Percentiles rank a stretch among this genome's conserved stretches.
These are phyloP conservation scores for Bombyx mandarina DNA, from an alignment of 1,140 invertebrate genomes.

Conservation along the genomic window DNA sequence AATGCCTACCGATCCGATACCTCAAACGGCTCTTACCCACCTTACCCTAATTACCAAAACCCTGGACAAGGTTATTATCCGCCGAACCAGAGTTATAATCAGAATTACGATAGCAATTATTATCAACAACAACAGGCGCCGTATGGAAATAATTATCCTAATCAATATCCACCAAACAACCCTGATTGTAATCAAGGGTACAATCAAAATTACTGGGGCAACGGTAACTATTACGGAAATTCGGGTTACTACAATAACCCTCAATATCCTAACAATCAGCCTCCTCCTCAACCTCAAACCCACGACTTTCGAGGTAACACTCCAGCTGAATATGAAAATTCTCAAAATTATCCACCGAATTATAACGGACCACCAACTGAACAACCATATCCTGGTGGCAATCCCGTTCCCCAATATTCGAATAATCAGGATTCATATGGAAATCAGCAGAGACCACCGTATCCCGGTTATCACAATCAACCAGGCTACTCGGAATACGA, in stretches of 20 bases:
- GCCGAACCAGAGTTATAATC: constrained; percentile 53
- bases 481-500: constrained; percentile 50
- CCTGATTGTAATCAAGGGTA: constrained; percentile 35
- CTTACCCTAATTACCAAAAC: constrained; percentile 48
- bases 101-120: constrained; percentile 52
- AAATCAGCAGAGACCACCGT: constrained; percentile 36
- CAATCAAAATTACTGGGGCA: constrained; percentile 55
- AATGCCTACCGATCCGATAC: constrained; percentile 37
- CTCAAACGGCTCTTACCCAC: constrained; percentile 33
- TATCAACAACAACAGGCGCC: constrained; percentile 47
- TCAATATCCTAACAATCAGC: constrained; percentile 46
- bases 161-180: constrained; percentile 46
- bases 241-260: constrained; percentile 54
- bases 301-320: constrained; percentile 29
- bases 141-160: constrained; percentile 43
- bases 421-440: constrained; percentile 38
- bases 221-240: constrained; percentile 53
- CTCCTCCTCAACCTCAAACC: constrained; percentile 4
- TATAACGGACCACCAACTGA: constrained; percentile 31
- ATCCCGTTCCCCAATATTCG: constrained; percentile 21
- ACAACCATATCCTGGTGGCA: constrained; percentile 18
- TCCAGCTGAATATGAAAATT: constrained; percentile 34
- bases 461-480: constrained; percentile 38
- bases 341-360: constrained; percentile 39
- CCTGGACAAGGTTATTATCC: constrained; percentile 46